Conservation (phyloP, 1,140 invertebrate genomes). For the Eupeodes corollae region DNA sequence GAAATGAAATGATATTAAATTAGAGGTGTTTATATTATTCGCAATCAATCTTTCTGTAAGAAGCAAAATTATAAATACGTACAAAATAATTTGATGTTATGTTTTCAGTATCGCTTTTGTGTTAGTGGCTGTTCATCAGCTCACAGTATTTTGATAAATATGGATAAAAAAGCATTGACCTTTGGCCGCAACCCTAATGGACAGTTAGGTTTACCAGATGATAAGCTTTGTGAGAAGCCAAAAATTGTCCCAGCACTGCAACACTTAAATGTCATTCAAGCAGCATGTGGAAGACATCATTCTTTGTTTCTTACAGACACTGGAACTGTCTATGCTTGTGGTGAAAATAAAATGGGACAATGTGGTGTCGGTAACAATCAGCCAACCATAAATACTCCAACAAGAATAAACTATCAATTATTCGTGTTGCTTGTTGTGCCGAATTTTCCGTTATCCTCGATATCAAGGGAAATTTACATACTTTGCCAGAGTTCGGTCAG, state of each 20-base stretch:
- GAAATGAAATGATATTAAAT: too few species aligned
- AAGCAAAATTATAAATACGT: too few species aligned
- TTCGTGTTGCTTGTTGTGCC: slow-evolving; percentile 77
- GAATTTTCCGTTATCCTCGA: slow-evolving; percentile 88
- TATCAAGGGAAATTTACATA: slow-evolving; percentile 75
- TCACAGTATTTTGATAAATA: slow-evolving; percentile 74
- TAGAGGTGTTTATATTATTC: too few species aligned
- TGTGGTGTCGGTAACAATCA: slow-evolving; percentile 73
- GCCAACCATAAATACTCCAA: slow-evolving; percentile 55
- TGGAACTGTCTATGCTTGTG: slow-evolving; percentile 75
- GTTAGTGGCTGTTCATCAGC: slow-evolving; percentile 68
- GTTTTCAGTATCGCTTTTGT: slow-evolving; percentile 53
- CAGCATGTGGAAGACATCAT: slow-evolving; percentile 77
- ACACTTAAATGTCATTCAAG: slow-evolving; percentile 69
- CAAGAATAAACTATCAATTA: slow-evolving; percentile 64
- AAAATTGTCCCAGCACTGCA: slow-evolving; percentile 61
- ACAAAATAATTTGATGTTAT: too few species aligned
- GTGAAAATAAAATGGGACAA: slow-evolving; percentile 84
- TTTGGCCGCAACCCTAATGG: slow-evolving; percentile 78
- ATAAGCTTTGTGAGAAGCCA: slow-evolving; percentile 60
- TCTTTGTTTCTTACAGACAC: slow-evolving; percentile 80
- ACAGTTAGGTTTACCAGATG: slow-evolving; percentile 77
- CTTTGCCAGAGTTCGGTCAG: slow-evolving; percentile 84
- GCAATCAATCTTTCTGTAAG: too few species aligned
- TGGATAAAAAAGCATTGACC: slow-evolving; percentile 70